Evolutionary conservation across 2,113 vertebrate species (phyloP).

Genomic region (Lathamus discolor): DNA sequence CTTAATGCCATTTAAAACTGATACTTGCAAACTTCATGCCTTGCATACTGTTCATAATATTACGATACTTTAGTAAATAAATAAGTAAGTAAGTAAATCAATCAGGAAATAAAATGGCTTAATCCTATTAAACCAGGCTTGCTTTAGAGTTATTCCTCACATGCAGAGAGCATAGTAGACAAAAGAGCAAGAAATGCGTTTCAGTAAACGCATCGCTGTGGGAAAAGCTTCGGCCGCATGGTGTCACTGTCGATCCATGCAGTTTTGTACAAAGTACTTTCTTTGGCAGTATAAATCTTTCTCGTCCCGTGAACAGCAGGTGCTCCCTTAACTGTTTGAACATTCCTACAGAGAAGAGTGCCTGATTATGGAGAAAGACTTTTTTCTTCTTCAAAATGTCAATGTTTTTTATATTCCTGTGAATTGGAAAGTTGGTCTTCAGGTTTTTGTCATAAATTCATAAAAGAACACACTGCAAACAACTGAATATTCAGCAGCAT

Average conservation of each 20-base stretch:
- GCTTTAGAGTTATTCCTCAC: background rate
- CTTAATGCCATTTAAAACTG: background rate
- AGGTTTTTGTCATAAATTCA: background rate
- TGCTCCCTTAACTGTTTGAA: conserved; percentile 61
- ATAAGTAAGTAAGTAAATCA: background rate
- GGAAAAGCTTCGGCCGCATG: conserved; percentile 45
- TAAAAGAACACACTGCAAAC: background rate
- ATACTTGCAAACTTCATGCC: background rate
- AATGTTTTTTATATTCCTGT: background rate
- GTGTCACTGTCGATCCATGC: conserved; percentile 68
- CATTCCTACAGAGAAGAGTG: conserved; percentile 67
- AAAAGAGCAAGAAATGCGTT: background rate
- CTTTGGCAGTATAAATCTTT: conserved; percentile 47
- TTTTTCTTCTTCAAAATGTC: background rate
- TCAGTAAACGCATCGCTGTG: background rate
- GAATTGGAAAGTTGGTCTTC: background rate
- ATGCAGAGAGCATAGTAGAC: background rate
- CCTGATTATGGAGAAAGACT: conserved; percentile 60
- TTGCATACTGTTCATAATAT: background rate
- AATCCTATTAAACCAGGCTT: background rate
- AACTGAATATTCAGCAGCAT: background rate
- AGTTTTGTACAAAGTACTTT: background rate
- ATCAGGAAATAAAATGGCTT: background rate
- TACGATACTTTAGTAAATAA: background rate
- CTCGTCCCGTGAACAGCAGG: conserved; percentile 29